phyloP scores from a whole-genome alignment of 1,140 invertebrate genomes.

The Tachypleus tridentatus region DNA sequence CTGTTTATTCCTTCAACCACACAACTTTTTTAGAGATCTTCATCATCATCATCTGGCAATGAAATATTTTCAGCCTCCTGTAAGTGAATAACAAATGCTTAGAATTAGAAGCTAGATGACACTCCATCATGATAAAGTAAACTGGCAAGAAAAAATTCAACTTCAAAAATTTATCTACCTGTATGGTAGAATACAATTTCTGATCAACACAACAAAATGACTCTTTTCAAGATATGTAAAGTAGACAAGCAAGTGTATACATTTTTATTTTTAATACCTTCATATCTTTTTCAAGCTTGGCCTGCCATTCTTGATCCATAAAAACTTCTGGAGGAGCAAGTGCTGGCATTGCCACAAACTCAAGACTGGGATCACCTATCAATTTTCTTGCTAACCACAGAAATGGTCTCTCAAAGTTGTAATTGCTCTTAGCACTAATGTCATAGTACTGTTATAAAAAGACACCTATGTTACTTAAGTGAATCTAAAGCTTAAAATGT shows the following conservation, averaged over 20 bases:
- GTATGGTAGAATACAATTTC: no score
- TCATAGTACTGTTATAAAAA: conserved; percentile 77
- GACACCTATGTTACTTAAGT: no score
- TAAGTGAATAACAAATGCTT: conserved; percentile 17
- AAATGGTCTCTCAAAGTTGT: conserved; percentile 99
- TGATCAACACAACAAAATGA: no score
- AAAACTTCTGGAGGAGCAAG: conserved; percentile 93
- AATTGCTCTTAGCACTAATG: conserved; percentile 99
- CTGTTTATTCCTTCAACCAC: no score
- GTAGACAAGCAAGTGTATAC: no score
- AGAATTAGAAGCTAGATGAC: no score
- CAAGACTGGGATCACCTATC: conserved; percentile 95
- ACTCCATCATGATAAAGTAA: no score
- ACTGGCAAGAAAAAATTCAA: no score
- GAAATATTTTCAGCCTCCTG: conserved; percentile 79
- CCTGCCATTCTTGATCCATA: conserved; percentile 93
- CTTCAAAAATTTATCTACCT: no score
- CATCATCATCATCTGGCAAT: conserved; percentile 80
- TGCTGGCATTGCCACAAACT: conserved; percentile 98
- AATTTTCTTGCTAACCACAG: conserved; percentile 95
- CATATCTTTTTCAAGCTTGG: conserved; percentile 94
- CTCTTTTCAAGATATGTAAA: no score
- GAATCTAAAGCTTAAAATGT: no score
- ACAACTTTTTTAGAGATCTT: conserved; percentile 57
- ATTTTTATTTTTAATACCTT: conserved; percentile 39